These are phyloP conservation scores for Thera britannica DNA, from an alignment of 2,888 invertebrate genomes.

Conservation along the genomic window DNA sequence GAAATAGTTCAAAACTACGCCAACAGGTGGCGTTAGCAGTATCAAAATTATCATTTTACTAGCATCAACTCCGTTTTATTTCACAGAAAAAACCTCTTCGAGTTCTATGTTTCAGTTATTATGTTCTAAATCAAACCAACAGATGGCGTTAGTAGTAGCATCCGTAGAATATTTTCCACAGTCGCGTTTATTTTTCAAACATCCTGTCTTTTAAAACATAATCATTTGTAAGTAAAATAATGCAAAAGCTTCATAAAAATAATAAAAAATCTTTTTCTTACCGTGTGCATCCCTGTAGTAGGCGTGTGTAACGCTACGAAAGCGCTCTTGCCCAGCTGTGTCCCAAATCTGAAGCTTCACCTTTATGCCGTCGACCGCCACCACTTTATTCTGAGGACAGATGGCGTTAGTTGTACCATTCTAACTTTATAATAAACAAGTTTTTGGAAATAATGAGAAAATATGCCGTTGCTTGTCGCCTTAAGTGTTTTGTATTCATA, in stretches of 20 bases:
- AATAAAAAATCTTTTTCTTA: slow-evolving; percentile 61
- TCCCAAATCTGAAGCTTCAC: slow-evolving; percentile 99
- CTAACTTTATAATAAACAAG: too few species aligned
- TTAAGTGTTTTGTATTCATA: too few species aligned
- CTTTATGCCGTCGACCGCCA: slow-evolving; percentile 91
- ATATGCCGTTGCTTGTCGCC: too few species aligned
- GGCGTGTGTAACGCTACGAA: slow-evolving; percentile 96
- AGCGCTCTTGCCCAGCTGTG: slow-evolving; percentile 97
- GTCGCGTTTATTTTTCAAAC: too few species aligned
- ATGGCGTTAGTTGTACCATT: slow-evolving; percentile 68
- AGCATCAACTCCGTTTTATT: too few species aligned
- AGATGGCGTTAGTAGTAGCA: background rate
- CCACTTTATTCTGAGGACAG: slow-evolving; percentile 91
- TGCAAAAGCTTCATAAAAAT: background rate
- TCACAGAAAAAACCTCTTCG: too few species aligned
- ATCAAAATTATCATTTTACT: background rate
- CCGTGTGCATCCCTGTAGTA: slow-evolving; percentile 98
- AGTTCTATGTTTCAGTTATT: background rate
- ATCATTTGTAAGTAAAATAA: too few species aligned
- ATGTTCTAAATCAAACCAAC: background rate
- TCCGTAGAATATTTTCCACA: too few species aligned
- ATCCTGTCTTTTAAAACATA: too few species aligned
- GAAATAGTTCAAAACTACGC: slow-evolving; percentile 3
- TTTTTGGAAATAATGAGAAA: too few species aligned
- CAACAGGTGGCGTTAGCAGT: slow-evolving; percentile 53